These are phyloP conservation scores for Fistularia tabacaria DNA, from an alignment of 2,797 vertebrate species.

Conservation along the genomic window DNA sequence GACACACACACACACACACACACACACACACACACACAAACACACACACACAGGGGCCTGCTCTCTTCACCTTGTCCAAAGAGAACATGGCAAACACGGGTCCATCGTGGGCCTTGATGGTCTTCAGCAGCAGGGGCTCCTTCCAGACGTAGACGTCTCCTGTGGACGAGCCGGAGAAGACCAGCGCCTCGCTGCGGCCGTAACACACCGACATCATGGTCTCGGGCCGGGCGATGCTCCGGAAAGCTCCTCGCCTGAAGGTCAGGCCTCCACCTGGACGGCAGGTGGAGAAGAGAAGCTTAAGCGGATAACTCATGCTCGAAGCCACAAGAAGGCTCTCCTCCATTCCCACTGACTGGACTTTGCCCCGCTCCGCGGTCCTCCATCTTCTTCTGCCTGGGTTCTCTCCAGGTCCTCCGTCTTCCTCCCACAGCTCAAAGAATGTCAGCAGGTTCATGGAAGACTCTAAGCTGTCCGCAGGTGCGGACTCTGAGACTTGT, in stretches of 20 bases:
- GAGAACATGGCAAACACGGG: conserved; percentile 96
- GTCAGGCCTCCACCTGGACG: conserved; percentile 88
- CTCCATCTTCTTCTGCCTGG: too few species aligned
- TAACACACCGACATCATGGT: conserved; percentile 96
- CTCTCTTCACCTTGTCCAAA: conserved; percentile 85
- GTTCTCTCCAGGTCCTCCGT: too few species aligned
- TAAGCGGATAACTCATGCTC: too few species aligned
- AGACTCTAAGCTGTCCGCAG: too few species aligned
- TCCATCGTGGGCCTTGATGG: conserved; percentile 91
- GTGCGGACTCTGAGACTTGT: too few species aligned
- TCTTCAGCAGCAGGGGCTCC: conserved; percentile 85
- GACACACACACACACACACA: conserved; percentile 2
- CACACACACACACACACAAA: conserved; percentile 1
- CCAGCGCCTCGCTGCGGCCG: conserved; percentile 84
- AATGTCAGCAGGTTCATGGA: too few species aligned
- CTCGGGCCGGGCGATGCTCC: conserved; percentile 81
- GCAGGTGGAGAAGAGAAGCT: not conserved
- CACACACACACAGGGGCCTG: not conserved
- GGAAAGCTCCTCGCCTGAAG: conserved; percentile 84
- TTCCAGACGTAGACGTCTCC: conserved; percentile 97
- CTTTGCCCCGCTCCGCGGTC: too few species aligned
- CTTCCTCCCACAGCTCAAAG: too few species aligned
- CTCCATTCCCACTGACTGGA: too few species aligned
- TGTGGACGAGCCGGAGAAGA: conserved; percentile 88
- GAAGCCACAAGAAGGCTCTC: too few species aligned